Base-by-base conservation (phyloP, 1,140 invertebrate genomes). In the Melitaea cinxia region DNA sequence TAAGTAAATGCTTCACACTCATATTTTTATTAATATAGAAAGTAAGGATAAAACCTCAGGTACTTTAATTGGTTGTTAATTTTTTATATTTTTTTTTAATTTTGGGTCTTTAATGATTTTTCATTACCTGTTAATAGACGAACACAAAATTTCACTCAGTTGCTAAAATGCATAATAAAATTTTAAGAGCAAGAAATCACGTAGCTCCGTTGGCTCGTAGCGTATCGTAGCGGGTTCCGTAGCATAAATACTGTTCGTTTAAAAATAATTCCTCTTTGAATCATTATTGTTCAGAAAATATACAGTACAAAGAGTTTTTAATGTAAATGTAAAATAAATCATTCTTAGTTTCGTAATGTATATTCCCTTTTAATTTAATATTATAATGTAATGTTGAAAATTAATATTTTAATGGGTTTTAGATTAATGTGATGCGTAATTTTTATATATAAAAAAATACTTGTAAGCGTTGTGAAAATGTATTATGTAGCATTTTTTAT, bases 121-220 rank as follows among this genome's bases (percentile, higher is more conserved):
- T 28, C 7, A 7, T 33, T 33, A 33, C 5, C 30, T 33, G 30
- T n/a, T n/a, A n/a, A n/a, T n/a, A n/a, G n/a, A n/a, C n/a, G n/a
- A n/a, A n/a, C n/a, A n/a, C n/a, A n/a, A n/a, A n/a, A n/a, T n/a
- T n/a, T n/a, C n/a, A n/a, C n/a, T n/a, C n/a, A n/a, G n/a, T n/a
- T n/a, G n/a, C n/a, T n/a, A n/a, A n/a, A n/a, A n/a, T n/a, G n/a
- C n/a, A n/a, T n/a, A n/a, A n/a, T n/a, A n/a, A n/a, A n/a, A 57
- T 55, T 52, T 59, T 59, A 65, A 59, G 53, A 57, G 55, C 33
- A 19, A 24, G 47, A 35, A 23, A 47, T 45, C 45, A 19, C 62
- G 63, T 54, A 65, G 50, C 63, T 42, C 21, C 54, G 54, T 50
- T 57, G 54, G 62, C 62, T 33, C 59, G 66, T 64, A 68, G 60